A percentile compares a stretch with the other conserved stretches of the same genome.
Evolutionary conservation across 1,140 invertebrate species (phyloP).

Genomic region (Halictus rubicundus): DNA sequence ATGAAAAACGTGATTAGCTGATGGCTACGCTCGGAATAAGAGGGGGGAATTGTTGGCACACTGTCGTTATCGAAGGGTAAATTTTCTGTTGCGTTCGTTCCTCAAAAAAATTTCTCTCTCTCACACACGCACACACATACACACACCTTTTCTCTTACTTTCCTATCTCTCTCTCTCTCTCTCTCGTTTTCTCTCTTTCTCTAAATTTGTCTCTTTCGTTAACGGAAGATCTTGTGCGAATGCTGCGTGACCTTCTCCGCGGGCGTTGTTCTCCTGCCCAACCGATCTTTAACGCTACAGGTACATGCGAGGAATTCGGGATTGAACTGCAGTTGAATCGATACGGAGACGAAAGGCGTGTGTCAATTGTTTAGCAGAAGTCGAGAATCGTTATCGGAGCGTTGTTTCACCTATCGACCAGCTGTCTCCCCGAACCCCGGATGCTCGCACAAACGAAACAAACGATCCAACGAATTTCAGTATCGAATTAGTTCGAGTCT

Average conservation of each 20-base stretch:
- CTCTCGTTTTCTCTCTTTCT: conserved; percentile 39
- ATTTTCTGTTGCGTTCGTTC: conserved; percentile 54
- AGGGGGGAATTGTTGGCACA: conserved; percentile 74
- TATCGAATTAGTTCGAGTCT: too few species aligned
- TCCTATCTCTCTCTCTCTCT: not conserved
- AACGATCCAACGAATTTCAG: too few species aligned
- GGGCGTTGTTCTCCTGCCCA: conserved; percentile 39
- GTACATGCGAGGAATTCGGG: conserved; percentile 61
- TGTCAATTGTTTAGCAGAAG: not conserved
- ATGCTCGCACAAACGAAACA: too few species aligned
- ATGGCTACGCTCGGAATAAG: conserved; percentile 58
- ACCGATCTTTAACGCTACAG: conserved; percentile 55
- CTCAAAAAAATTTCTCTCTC: conserved; percentile 14
- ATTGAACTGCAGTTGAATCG: conserved; percentile 52
- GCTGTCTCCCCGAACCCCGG: too few species aligned
- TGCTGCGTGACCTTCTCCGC: conserved; percentile 45
- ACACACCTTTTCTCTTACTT: not conserved
- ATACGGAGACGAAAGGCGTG: conserved; percentile 43
- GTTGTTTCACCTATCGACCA: too few species aligned
- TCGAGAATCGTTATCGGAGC: too few species aligned
- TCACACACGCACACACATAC: not conserved
- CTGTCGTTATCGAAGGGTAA: conserved; percentile 73
- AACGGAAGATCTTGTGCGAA: conserved; percentile 69
- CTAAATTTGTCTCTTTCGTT: conserved; percentile 39
- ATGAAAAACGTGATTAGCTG: conserved; percentile 46